These are phyloP conservation scores for Percina caprodes DNA, from an alignment of 2,113 vertebrate genomes.

Conservation along the genomic window DNA sequence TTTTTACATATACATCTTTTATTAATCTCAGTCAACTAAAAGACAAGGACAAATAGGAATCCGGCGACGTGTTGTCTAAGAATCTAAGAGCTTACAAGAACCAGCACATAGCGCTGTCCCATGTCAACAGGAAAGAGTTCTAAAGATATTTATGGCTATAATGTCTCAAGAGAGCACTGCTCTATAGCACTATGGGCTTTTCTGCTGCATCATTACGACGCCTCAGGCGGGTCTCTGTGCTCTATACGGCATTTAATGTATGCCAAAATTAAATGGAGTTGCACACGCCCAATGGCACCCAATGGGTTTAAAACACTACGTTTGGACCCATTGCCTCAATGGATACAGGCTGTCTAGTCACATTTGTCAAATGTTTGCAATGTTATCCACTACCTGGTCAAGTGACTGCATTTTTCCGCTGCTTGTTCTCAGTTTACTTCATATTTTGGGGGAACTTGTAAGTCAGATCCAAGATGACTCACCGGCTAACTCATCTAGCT, in stretches of 20 bases:
- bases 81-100: slow-evolving; percentile 2
- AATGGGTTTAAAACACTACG: neutral
- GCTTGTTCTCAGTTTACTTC: neutral
- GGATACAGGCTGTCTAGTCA: neutral
- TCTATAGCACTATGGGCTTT: neutral
- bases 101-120: neutral
- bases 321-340: neutral
- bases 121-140: slow-evolving; percentile 14
- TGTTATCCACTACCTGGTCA: neutral
- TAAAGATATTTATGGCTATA: neutral
- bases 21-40: neutral
- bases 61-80: slow-evolving; percentile 2
- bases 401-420: neutral
- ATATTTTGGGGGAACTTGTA: neutral
- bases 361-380: neutral
- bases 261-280: neutral
- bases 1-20: neutral
- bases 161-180: slow-evolving; percentile 11
- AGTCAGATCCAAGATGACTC: neutral
- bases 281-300: neutral
- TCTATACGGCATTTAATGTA: no score
- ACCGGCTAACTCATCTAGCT: neutral
- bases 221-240: slow-evolving; percentile 1
- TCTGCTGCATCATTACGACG: slow-evolving; percentile 16
- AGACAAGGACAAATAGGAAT: neutral